Evolutionary conservation across 2,113 vertebrate genomes (phyloP).

Genomic region (Helogale parvula): DNA sequence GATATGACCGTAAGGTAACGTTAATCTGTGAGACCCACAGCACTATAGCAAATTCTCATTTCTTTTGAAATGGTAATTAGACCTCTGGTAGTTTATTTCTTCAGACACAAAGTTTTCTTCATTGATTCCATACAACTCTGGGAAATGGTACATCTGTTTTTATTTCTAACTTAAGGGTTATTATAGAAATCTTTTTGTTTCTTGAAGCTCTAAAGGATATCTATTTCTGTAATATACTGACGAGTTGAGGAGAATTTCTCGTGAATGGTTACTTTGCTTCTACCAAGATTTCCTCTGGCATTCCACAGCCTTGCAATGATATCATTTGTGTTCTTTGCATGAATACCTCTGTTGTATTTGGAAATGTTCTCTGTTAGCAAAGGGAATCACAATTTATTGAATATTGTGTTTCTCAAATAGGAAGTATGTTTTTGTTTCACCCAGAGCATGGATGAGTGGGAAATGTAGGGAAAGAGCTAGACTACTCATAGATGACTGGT

Average conservation of each 20-base stretch:
- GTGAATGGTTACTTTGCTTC: not conserved
- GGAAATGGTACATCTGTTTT: not conserved
- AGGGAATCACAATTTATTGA: not conserved
- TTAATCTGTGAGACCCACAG: not conserved
- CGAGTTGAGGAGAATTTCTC: not conserved
- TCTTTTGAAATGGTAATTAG: conserved; percentile 14
- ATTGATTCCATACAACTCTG: not conserved
- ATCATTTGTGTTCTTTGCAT: not conserved
- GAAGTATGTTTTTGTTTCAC: not conserved
- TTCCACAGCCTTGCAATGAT: not conserved
- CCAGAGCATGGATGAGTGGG: no score
- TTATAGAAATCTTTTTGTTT: conserved; percentile 31
- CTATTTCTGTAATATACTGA: not conserved
- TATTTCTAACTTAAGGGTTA: conserved; percentile 1
- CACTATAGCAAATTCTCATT: not conserved
- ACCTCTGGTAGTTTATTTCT: not conserved
- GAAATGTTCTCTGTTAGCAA: not conserved
- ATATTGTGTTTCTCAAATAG: not conserved
- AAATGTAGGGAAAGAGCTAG: not conserved
- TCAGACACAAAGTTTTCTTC: not conserved
- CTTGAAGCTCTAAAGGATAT: not conserved
- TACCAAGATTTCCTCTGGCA: not conserved
- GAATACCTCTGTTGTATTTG: not conserved
- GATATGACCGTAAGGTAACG: accelerated
- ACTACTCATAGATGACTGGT: no score